Evolutionary conservation across 2,113 vertebrate species (phyloP).

Genomic region (Marmota flaviventris): DNA sequence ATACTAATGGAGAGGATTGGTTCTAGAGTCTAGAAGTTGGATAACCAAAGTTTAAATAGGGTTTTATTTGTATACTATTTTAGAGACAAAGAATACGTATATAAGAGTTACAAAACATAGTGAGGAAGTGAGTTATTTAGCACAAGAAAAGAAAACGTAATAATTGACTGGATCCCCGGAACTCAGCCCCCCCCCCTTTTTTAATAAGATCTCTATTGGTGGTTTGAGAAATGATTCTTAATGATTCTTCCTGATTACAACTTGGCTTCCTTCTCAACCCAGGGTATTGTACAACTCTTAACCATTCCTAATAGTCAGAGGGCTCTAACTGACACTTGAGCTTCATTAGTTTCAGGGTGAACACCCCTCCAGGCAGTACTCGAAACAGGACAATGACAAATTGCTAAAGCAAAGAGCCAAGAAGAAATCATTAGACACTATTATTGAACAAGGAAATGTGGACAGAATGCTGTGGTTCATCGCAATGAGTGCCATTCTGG

Average conservation of each 20-base stretch:
- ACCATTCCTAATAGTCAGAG: background rate
- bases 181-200: background rate
- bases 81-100: background rate
- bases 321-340: background rate
- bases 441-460: background rate
- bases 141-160: background rate
- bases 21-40: background rate
- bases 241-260: slow-evolving; percentile 17
- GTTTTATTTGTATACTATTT: background rate
- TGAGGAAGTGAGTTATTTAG: background rate
- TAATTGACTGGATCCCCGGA: background rate
- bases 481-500: background rate
- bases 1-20: background rate
- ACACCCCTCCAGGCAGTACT: background rate
- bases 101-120: background rate
- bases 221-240: slow-evolving; percentile 25
- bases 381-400: background rate
- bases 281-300: background rate
- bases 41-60: background rate
- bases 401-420: background rate
- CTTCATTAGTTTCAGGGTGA: background rate
- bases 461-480: background rate
- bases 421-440: background rate
- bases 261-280: background rate
- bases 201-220: background rate